Evolutionary conservation across 2,888 invertebrate species (phyloP), one percentile per base, ranked within the genome.

Genomic region (Parascotia fuliginaria): DNA sequence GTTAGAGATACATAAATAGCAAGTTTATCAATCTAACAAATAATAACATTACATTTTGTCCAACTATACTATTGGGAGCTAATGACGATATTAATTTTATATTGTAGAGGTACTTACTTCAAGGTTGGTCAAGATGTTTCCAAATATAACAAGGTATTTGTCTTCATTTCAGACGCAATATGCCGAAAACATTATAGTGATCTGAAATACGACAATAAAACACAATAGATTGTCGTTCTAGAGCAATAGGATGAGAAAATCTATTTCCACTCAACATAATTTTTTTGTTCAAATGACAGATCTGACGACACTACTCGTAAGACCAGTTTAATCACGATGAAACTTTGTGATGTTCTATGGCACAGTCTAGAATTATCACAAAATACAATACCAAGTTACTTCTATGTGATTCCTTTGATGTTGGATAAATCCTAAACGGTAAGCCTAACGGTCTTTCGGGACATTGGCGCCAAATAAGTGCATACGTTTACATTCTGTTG

Each of bases 381-480:
- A 61, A 55, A 59, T 52, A 52, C 38, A 49, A 46, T 60, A 37
- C 32, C 12, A 41, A 46, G 55, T 54, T 52, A 55, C 22, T 44
- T 43, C 60, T 60, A 70, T 68, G 54, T 49, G 50, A 45, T 44
- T 39, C 50, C 51, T 54, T 72, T 61, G 53, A 24, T 41, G 38
- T 49, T 49, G 58, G 49, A 45, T 58, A 60, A 32, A 58, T 54
- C 56, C 60, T 67, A 74, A 19, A 49, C 65, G 13, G 60, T 45
- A 73, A 59, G 62, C 70, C 67, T 89, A 92, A 92, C 91, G 92
- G 92, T 89, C 83, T 88, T 84, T 83, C 65, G 76, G 75, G 77
- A 77, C 87, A 83, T 92, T 92, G 92, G 92, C 92, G 92, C 92
- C 89, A 92, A 92, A 89, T 87, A 91, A 77, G 79, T 89, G 91